Evolutionary conservation across 2,888 invertebrate species (phyloP).

Genomic region (Archips crataeganus): DNA sequence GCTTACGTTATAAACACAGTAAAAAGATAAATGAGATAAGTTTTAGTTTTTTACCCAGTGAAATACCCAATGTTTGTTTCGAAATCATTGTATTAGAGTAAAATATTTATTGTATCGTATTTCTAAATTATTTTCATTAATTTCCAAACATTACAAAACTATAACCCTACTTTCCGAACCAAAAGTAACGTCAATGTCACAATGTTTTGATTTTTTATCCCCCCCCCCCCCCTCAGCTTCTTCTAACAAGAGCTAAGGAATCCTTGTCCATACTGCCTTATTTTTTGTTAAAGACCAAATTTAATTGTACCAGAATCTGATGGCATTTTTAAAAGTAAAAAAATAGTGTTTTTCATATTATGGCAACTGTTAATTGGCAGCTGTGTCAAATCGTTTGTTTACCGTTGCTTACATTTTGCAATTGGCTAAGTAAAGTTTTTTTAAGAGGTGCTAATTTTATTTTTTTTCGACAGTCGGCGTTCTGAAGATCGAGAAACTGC

Average conservation of each 20-base stretch:
- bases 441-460: too few relatives aligned
- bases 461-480: too few relatives aligned
- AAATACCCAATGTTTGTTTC: constrained; percentile 37
- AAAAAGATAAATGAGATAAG: constrained; percentile 5
- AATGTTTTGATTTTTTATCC: not conserved
- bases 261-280: not conserved
- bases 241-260: not conserved
- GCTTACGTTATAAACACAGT: not conserved
- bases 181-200: not conserved
- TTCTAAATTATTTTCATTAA: not conserved
- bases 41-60: constrained; percentile 48
- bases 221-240: not conserved
- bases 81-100: constrained; percentile 21
- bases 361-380: too few relatives aligned
- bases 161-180: not conserved
- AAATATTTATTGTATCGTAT: not conserved
- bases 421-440: too few relatives aligned
- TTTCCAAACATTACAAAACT: not conserved
- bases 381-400: too few relatives aligned
- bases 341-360: too few relatives aligned
- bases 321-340: too few relatives aligned
- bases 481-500: too few relatives aligned
- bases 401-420: too few relatives aligned
- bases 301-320: too few relatives aligned
- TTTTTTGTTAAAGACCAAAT: too few relatives aligned